Base-by-base conservation (phyloP, 2,888 invertebrate species). In the Archips crataeganus region DNA sequence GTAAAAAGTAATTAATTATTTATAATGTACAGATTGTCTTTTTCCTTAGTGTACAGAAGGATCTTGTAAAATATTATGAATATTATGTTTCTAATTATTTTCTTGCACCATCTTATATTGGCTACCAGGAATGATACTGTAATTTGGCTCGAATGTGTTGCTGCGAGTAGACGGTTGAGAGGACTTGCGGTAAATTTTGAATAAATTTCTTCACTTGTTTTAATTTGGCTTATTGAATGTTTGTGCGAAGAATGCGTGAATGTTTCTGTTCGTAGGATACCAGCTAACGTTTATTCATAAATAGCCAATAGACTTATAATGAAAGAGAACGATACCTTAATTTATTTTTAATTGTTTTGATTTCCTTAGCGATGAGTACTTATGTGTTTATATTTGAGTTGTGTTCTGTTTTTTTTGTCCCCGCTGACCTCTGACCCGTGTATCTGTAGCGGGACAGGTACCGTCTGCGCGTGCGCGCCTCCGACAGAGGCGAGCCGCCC, bases 401-500 rank as follows among this genome's bases (percentile, higher is more conserved):
- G 90, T 90, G 89, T 93, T 94, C 90, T 95, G 94, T 95, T 95
- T 94, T 95, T 91, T 95, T 95, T 95, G 92, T 92, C 95, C 95
- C 95, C 95, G 95, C 95, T 96, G 96, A 96, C 95, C 95, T 95
- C 95, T 95, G 95, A 95, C 96, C 96, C 96, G 95, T 96, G 95
- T 96, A 96, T 96, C 91, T 95, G 95, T 97, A 98, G 98, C 97
- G 98, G 96, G 98, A 98, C 96, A 98, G 97, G 96, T 98, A 98
- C 96, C 97, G 98, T 92, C 97, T 99, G 95, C 97, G 97, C 95
- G 99, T 99, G 94, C 98, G 98, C 95, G 99, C 99, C 94, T 98
- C 98, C 93, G 99, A 99, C 96, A 96, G 97, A 95, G 99, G 99
- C 93, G 96, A 95, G 92, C 97, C 98, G 93, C 97, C 98, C 92